These are phyloP conservation scores for Cladorhizidae sp. DNA, from an alignment of 37 sponge, comb jelly and placozoan species.

Conservation along the genomic window DNA sequence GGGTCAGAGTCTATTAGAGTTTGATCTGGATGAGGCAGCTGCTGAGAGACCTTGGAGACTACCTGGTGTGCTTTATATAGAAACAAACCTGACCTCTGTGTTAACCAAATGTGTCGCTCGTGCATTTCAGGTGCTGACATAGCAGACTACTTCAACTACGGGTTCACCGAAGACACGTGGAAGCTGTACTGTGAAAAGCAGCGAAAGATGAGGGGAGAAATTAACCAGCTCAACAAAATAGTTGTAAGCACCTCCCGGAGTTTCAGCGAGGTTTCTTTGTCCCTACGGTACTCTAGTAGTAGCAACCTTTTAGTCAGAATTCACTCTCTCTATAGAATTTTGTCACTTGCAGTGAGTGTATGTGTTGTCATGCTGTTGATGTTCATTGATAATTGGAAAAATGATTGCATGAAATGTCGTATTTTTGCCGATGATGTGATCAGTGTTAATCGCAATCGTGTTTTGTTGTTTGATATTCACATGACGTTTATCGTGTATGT, in stretches of 20 bases:
- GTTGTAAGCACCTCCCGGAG: slow-evolving; percentile 28
- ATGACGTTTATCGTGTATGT: too few relatives aligned
- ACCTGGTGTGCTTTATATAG: slow-evolving; percentile 63
- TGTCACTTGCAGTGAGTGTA: too few relatives aligned
- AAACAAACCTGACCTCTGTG: not conserved
- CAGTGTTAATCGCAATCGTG: too few relatives aligned
- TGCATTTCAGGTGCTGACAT: slow-evolving; percentile 89
- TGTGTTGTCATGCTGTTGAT: too few relatives aligned
- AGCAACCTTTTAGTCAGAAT: slow-evolving; percentile 6
- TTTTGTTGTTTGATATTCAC: too few relatives aligned
- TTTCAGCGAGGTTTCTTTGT: not conserved
- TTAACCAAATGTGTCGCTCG: not conserved
- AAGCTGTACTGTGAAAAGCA: slow-evolving; percentile 95
- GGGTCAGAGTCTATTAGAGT: slow-evolving; percentile 85
- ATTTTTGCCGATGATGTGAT: too few relatives aligned
- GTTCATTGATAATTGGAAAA: too few relatives aligned
- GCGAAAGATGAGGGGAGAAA: slow-evolving; percentile 69
- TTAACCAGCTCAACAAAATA: slow-evolving; percentile 54
- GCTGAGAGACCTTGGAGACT: slow-evolving; percentile 96
- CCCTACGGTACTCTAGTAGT: slow-evolving; percentile 23
- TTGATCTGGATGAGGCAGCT: slow-evolving; percentile 75
- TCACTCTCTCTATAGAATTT: not conserved
- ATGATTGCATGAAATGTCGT: too few relatives aligned
- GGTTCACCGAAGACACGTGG: slow-evolving; percentile 98
- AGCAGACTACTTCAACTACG: slow-evolving; percentile 99